phyloP scores from a whole-genome alignment of 1,140 invertebrate species.

The Pantala flavescens region DNA sequence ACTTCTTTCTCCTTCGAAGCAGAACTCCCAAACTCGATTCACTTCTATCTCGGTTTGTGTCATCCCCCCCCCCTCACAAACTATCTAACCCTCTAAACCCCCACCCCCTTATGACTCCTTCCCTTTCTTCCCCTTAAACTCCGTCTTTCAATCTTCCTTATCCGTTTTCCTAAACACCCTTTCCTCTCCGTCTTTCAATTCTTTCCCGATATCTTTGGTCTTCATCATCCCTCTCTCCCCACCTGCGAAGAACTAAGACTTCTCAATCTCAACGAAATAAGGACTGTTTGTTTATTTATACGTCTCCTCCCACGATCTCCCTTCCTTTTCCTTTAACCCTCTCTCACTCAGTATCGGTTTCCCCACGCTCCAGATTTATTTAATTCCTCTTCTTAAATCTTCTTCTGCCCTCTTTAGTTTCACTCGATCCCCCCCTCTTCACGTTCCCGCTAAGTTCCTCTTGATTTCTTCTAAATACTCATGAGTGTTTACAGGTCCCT shows the following conservation, averaged over 20 bases:
- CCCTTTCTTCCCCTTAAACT: background rate
- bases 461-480: too few species aligned
- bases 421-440: background rate
- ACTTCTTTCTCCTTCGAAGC: too few species aligned
- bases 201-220: background rate
- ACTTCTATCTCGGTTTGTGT: background rate
- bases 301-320: background rate
- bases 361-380: background rate
- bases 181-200: background rate
- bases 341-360: background rate
- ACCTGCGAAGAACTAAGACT: background rate
- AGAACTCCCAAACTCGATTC: too few species aligned
- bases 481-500: too few species aligned
- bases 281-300: too few species aligned
- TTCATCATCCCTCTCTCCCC: background rate
- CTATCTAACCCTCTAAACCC: background rate
- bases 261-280: too few species aligned
- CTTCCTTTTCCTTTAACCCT: background rate
- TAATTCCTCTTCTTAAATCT: too few species aligned
- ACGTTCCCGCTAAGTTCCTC: background rate
- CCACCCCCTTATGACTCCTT: background rate
- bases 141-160: background rate
- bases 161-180: background rate
- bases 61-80: background rate
- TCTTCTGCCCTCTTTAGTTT: background rate